Base-by-base conservation (phyloP, 2,888 invertebrate species). In the Orthonevra nobilis region DNA sequence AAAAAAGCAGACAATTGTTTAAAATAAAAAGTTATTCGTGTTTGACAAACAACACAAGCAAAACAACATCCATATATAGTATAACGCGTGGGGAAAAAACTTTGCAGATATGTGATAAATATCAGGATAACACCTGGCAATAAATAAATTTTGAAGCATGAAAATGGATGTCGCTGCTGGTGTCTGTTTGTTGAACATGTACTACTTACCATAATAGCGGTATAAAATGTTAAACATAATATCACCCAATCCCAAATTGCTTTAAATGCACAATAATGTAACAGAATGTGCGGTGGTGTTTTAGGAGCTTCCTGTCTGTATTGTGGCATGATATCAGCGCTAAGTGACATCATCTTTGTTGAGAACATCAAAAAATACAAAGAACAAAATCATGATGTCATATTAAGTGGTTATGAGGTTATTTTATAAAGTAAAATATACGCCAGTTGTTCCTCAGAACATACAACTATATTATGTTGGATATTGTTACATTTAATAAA, bases 221-320 rank as follows among this genome's bases (percentile, higher is more conserved):
- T 99, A 92, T 99, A 99, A 92, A 99, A 99, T 86, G 99, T 99
- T 89, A 99, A 93, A 91, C 97, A 97, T 85, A 99, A 93, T 89
- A 99, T 99, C 90, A 99, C 96, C 99, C 99, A 99, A 92, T 99
- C 98, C 98, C 98, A 99, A 89, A 97, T 96, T 86, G 97, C 96
- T 92, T 99, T 97, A 92, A 99, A 99, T 87, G 98, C 97, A 92
- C 98, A 99, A 92, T 99, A 99, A 91, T 99, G 99, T 86, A 99
- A 93, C 85, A 99, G 93, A 90, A 99, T 99, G 91, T 99, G 99
- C 82, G 99, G 98, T 83, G 99, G 99, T 79, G 99, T 99, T 91
- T 99, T 99, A 84, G 99, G 99, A 82, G 99, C 98, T 92, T 99
- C 99, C 90, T 99, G 98, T 81, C 97, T 94, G 91, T 98, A 98